Percentiles rank a stretch among this genome's conserved stretches.
These are phyloP conservation scores for Natrix natrix DNA, from an alignment of 2,797 vertebrate species.

Conservation along the genomic window DNA sequence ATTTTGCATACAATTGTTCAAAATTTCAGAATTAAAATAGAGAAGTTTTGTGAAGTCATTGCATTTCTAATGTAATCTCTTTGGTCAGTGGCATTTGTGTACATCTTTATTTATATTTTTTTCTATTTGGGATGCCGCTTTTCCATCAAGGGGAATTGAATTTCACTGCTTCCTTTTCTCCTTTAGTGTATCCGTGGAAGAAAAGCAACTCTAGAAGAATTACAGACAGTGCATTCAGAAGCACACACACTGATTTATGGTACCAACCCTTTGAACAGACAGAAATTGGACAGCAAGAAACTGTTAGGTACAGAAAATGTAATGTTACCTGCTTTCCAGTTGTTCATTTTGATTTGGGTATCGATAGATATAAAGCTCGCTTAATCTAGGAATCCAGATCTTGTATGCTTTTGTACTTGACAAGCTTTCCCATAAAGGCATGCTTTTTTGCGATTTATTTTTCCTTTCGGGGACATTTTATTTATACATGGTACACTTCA, in stretches of 20 bases:
- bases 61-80: neutral
- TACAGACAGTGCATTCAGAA: conserved; percentile 94
- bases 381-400: neutral
- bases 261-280: conserved; percentile 92
- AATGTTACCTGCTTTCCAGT: neutral
- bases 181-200: conserved; percentile 89
- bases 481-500: neutral
- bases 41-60: neutral
- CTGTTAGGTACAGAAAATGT: conserved; percentile 67
- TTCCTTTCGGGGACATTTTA: neutral
- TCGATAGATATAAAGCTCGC: rapidly evolving
- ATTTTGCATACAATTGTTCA: neutral
- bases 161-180: conserved; percentile 19
- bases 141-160: neutral
- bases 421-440: neutral
- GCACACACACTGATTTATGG: conserved; percentile 90
- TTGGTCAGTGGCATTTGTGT: neutral
- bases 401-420: neutral
- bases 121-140: neutral
- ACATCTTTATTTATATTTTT: neutral
- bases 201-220: conserved; percentile 93
- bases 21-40: neutral
- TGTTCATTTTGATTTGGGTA: neutral
- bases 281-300: conserved; percentile 95
- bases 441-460: neutral